Conservation (phyloP, 2,888 invertebrate species). For the Drosophila buzzatii region DNA sequence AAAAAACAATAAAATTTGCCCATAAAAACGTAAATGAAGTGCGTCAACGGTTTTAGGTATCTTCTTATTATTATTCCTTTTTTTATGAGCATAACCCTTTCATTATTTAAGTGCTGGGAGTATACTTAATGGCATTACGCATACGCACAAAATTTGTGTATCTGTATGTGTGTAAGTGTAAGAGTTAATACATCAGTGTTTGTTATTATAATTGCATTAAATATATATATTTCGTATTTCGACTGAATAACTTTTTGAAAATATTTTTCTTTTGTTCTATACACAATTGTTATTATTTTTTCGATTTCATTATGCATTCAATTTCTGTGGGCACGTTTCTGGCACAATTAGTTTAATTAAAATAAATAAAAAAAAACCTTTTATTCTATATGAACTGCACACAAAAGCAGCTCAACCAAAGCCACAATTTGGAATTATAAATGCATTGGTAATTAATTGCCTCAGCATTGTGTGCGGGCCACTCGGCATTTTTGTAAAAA, state of each 20-base stretch:
- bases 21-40: conserved; percentile 51
- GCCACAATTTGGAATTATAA: conserved; percentile 29
- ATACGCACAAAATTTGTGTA: conserved; percentile 8
- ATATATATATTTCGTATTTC: background rate
- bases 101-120: conserved; percentile 12
- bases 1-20: conserved; percentile 50
- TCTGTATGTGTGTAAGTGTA: background rate
- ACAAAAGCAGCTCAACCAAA: conserved; percentile 12
- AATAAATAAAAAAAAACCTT: conserved; percentile 12
- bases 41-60: conserved; percentile 12
- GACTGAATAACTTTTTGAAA: conserved; percentile 10
- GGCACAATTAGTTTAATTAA: conserved; percentile 71
- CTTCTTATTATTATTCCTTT: background rate
- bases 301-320: conserved; percentile 38
- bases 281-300: conserved; percentile 12
- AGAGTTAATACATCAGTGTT: background rate
- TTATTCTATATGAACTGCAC: conserved; percentile 33
- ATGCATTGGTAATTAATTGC: conserved; percentile 32
- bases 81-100: conserved; percentile 20
- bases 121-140: conserved; percentile 17
- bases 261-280: conserved; percentile 21
- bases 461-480: background rate
- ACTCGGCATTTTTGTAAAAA: background rate
- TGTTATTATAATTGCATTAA: conserved; percentile 9
- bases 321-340: conserved; percentile 36